Conservation (phyloP, 2,113 vertebrate species). For the Alces alces region DNA sequence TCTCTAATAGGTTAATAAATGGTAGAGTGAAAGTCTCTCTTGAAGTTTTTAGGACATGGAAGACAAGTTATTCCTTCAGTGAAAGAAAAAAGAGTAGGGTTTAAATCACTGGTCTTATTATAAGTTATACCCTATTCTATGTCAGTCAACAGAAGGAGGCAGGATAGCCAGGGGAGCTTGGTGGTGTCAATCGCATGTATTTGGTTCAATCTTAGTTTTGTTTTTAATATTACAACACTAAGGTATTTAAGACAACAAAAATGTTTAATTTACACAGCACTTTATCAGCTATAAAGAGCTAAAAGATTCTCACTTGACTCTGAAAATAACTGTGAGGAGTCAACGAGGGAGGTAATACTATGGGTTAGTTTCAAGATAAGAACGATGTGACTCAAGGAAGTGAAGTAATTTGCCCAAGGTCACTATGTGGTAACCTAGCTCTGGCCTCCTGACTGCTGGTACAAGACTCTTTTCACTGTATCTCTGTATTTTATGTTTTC, state of each 20-base stretch:
- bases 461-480: neutral
- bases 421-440: neutral
- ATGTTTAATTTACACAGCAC: neutral
- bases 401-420: neutral
- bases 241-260: slow-evolving; percentile 29
- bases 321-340: neutral
- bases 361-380: neutral
- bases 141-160: neutral
- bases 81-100: neutral
- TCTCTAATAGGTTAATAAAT: slow-evolving; percentile 1
- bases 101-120: neutral
- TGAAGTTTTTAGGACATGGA: neutral
- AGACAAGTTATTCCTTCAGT: neutral
- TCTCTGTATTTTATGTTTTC: neutral
- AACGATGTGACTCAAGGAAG: neutral
- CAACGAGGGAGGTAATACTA: neutral
- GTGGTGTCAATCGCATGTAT: neutral
- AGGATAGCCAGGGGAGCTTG: neutral
- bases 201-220: neutral
- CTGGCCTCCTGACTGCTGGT: neutral
- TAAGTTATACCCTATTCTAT: neutral
- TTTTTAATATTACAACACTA: slow-evolving; percentile 26
- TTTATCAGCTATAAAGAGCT: slow-evolving; percentile 4
- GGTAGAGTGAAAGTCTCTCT: neutral
- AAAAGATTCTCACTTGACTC: neutral